Base-by-base conservation (phyloP, 1,140 invertebrate genomes). In the Pseudachorutes palmiensis region DNA sequence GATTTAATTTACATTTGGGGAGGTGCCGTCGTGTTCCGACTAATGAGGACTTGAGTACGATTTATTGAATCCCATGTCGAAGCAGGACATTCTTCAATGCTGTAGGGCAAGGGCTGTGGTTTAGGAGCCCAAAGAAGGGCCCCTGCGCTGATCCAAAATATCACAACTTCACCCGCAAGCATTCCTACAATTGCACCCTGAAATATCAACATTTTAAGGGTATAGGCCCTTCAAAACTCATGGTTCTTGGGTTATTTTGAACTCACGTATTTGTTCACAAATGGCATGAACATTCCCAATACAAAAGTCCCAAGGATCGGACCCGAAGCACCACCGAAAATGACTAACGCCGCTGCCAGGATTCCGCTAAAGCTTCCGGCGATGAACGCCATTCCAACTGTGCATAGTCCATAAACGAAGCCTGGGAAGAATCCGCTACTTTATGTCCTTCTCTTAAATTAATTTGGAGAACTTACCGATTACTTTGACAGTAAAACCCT, bases 401-500 rank as follows among this genome's bases (percentile, higher is more conserved):
- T 64, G 5, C 66, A 14, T 12, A 64, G 2, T 22, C 72, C 72
- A 33, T 69, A 70, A 1, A 66, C 2, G 9, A 73, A 66, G 2
- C 68, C 71, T 70, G 55, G 48, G 48, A 51, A n/a, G n/a, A n/a
- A n/a, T n/a, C n/a, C n/a, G n/a, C n/a, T n/a, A n/a, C n/a, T n/a
- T n/a, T n/a, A n/a, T n/a, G n/a, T n/a, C n/a, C n/a, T n/a, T n/a
- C n/a, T n/a, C n/a, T n/a, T 22, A 61, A 31, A 22, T 31, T 29
- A 30, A 29, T 12, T 61, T 61, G 2, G 12, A 12, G 12, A 29
- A 29, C 31, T 58, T 64, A 73, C 70, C 67, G 28, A 79, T 67
- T 30, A 78, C 65, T 73, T 79, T 81, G 0, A 78, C 74, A 16
- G 77, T 62, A 49, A 70, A 65, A 3, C 76, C 76, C 60, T 76